A percentile compares a stretch with the other conserved stretches of the same genome.
Evolutionary conservation across 2,888 invertebrate genomes (phyloP).

Genomic region (Pheosia gnoma): DNA sequence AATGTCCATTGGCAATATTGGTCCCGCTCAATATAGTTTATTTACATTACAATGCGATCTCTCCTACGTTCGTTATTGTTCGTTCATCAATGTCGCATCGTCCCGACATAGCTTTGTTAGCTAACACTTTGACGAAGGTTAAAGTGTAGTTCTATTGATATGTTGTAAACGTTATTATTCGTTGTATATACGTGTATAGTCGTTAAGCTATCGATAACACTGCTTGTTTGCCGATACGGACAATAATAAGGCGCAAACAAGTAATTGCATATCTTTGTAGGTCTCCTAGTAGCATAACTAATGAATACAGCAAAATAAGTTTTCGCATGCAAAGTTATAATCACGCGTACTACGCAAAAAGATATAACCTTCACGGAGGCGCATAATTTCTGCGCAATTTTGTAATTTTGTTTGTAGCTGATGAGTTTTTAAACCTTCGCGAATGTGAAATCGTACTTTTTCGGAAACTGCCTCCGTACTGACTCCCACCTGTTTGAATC

Average conservation of each 20-base stretch:
- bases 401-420: conserved; percentile 1
- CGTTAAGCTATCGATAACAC: not conserved
- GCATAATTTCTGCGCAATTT: conserved; percentile 3
- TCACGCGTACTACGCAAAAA: not conserved
- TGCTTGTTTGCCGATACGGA: not conserved
- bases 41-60: conserved; percentile 20
- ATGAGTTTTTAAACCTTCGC: not conserved
- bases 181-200: conserved; percentile 3
- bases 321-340: not conserved
- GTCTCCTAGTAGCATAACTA: not conserved
- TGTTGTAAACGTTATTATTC: conserved; percentile 12
- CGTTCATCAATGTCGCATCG: conserved; percentile 36
- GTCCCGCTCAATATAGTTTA: conserved; percentile 18
- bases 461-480: not conserved
- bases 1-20: conserved; percentile 10
- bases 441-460: not conserved
- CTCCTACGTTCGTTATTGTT: conserved; percentile 26
- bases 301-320: not conserved
- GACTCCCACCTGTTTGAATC: conserved; percentile 1
- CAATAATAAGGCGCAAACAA: conserved; percentile 3
- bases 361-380: conserved; percentile 2
- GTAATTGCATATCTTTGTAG: conserved; percentile 5
- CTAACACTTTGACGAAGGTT: conserved; percentile 29
- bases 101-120: conserved; percentile 24
- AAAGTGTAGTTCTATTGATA: conserved; percentile 9